Percentiles rank a stretch among this genome's conserved stretches.
Conservation (phyloP, 2,888 invertebrate genomes). For the Euclidia mi region DNA sequence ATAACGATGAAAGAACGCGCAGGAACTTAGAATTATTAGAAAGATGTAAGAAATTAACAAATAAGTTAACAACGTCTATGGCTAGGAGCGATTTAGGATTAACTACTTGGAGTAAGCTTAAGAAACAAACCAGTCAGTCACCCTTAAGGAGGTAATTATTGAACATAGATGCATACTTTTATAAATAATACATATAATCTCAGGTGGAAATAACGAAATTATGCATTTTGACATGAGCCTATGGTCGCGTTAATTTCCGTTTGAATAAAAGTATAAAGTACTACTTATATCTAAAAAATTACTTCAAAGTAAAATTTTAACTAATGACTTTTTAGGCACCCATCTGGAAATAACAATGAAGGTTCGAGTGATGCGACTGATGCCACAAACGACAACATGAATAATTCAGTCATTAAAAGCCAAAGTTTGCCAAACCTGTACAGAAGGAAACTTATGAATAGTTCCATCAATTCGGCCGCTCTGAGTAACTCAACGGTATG, state of each 20-base stretch:
- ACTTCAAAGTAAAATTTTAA: not conserved
- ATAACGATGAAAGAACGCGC: slow-evolving; percentile 89
- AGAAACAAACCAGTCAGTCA: slow-evolving; percentile 92
- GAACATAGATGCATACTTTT: too few relatives aligned
- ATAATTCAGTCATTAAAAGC: slow-evolving; percentile 92
- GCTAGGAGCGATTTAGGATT: slow-evolving; percentile 96
- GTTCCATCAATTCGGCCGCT: slow-evolving; percentile 88
- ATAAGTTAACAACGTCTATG: slow-evolving; percentile 93
- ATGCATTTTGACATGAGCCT: too few relatives aligned
- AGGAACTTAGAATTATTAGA: slow-evolving; percentile 90
- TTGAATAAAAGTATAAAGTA: too few relatives aligned
- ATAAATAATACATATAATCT: too few relatives aligned
- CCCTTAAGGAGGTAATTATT: slow-evolving; percentile 90
- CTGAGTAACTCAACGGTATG: slow-evolving; percentile 93
- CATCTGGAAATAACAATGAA: slow-evolving; percentile 94
- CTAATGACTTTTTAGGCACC: slow-evolving; percentile 88
- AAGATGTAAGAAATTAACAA: slow-evolving; percentile 87
- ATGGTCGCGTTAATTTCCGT: too few relatives aligned
- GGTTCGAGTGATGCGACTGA: slow-evolving; percentile 88
- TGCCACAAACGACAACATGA: slow-evolving; percentile 88
- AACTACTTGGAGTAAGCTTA: slow-evolving; percentile 97
- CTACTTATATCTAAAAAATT: not conserved
- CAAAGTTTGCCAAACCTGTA: slow-evolving; percentile 94
- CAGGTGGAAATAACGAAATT: too few relatives aligned
- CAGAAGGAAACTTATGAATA: slow-evolving; percentile 88